Evolutionary conservation across 2,888 invertebrate genomes (phyloP), one percentile per base, ranked within the genome.

Genomic region (Caenorhabditis sp.): DNA sequence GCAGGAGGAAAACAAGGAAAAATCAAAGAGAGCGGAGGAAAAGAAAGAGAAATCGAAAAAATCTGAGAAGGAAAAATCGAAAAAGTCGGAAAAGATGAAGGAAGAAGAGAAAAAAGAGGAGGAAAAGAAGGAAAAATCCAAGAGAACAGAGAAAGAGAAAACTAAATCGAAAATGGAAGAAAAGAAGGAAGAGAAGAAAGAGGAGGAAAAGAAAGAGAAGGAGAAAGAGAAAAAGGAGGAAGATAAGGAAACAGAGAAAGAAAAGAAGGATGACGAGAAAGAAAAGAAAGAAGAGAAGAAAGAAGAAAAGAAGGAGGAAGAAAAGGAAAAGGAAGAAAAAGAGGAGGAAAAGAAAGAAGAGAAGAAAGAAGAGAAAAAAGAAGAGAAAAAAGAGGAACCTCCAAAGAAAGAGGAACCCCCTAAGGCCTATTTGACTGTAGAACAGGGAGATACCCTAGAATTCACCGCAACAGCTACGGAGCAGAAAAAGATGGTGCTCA

Each of bases 371-470:
- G 14, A 17, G 43, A 43, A 56, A 50, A 26, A 52, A 23, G 52
- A 43, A n/a, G 17, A 54, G 49, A 5, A 53, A 43, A 21, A 21
- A 54, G 43, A 57, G 43, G 17, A 67, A 63, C 50, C 57, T 58
- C 14, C 67, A 67, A 23, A 21, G 61, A 63, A 31, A 63, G 52
- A 20, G 14, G n/a, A 57, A 64, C 3, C 14, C 10, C 27, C 10
- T 21, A 54, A n/a, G 12, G 23, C 31, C 62, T 62, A 58, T 59
- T 59, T 67, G 17, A 63, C 63, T 25, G n/a, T 63, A 10, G 63
- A 58, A 10, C 62, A 58, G 12, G 12, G 31, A 7, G 67, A 61
- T 8, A 38, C 23, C 36, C 56, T 67, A n/a, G 21, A 38, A 5
- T 67, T 67, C 59, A 59, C 49, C 12, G 50, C 57, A 3, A 61